phyloP scores from a whole-genome alignment of 1,140 invertebrate species.

The Temnothorax longispinosus region DNA sequence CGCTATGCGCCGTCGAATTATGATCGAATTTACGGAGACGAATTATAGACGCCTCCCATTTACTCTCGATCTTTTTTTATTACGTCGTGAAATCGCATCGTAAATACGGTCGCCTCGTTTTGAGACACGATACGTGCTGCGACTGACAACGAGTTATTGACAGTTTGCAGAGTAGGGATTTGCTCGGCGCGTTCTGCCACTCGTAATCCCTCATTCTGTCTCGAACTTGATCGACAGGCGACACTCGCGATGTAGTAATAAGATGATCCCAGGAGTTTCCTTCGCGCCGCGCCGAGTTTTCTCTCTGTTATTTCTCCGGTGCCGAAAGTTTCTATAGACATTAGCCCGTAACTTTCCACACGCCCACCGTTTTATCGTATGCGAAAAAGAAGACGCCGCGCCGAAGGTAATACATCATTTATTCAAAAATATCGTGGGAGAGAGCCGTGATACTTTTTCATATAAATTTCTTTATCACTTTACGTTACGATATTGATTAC shows the following conservation, averaged over 20 bases:
- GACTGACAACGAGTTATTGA: constrained; percentile 60
- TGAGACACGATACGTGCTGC: constrained; percentile 55
- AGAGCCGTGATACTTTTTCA: neutral
- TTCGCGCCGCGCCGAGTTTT: constrained; percentile 1
- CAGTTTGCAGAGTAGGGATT: constrained; percentile 47
- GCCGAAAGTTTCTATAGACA: constrained; percentile 36
- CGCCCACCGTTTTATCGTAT: neutral
- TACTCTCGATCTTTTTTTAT: constrained; percentile 38
- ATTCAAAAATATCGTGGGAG: neutral
- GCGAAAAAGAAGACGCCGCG: neutral
- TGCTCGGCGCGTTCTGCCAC: constrained; percentile 51
- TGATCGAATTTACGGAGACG: neutral
- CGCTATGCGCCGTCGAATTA: constrained; percentile 14
- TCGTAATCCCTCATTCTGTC: constrained; percentile 58
- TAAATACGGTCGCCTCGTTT: constrained; percentile 51
- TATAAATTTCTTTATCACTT: neutral
- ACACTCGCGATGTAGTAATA: constrained; percentile 54
- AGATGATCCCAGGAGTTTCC: constrained; percentile 33
- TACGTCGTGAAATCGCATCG: constrained; percentile 52
- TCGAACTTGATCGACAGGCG: constrained; percentile 48
- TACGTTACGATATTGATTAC: neutral
- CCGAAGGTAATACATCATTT: neutral
- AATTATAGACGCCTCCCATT: constrained; percentile 40
- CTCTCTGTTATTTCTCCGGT: constrained; percentile 29
- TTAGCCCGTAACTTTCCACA: constrained; percentile 27